Conservation (phyloP, 2,113 vertebrate species). For the Forbesichthys papilliferus region DNA sequence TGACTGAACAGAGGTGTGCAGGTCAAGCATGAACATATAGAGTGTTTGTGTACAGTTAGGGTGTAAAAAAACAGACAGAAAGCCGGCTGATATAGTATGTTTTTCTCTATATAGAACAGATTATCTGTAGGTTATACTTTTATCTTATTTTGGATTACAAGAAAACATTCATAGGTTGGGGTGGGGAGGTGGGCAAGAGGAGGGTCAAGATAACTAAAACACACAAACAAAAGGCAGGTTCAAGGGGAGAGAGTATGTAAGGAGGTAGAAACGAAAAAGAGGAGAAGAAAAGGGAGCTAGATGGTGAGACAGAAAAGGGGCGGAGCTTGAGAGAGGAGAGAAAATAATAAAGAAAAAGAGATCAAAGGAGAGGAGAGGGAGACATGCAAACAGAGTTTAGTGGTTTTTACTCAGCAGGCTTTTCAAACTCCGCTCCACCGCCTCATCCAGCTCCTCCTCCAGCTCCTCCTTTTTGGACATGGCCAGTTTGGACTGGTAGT, state of each 20-base stretch:
- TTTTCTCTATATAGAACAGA: slow-evolving; percentile 68
- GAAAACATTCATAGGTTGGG: slow-evolving; percentile 70
- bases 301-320: slow-evolving; percentile 46
- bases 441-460: slow-evolving; percentile 97
- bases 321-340: slow-evolving; percentile 22
- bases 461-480: slow-evolving; percentile 99
- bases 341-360: neutral
- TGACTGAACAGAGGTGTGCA: slow-evolving; percentile 64
- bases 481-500: slow-evolving; percentile 99
- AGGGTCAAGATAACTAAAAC: slow-evolving; percentile 49
- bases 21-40: slow-evolving; percentile 66
- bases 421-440: slow-evolving; percentile 94
- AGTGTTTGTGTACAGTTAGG: slow-evolving; percentile 71
- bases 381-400: slow-evolving; percentile 35
- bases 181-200: neutral
- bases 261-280: slow-evolving; percentile 18
- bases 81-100: slow-evolving; percentile 49
- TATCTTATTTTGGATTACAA: slow-evolving; percentile 72
- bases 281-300: slow-evolving; percentile 20
- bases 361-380: slow-evolving; percentile 10
- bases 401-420: slow-evolving; percentile 91
- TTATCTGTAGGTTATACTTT: slow-evolving; percentile 72
- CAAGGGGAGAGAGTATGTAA: slow-evolving; percentile 46
- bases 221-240: slow-evolving; percentile 61
- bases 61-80: slow-evolving; percentile 75